phyloP scores from a whole-genome alignment of 1,140 invertebrate genomes.

The Parapsyche elsis region DNA sequence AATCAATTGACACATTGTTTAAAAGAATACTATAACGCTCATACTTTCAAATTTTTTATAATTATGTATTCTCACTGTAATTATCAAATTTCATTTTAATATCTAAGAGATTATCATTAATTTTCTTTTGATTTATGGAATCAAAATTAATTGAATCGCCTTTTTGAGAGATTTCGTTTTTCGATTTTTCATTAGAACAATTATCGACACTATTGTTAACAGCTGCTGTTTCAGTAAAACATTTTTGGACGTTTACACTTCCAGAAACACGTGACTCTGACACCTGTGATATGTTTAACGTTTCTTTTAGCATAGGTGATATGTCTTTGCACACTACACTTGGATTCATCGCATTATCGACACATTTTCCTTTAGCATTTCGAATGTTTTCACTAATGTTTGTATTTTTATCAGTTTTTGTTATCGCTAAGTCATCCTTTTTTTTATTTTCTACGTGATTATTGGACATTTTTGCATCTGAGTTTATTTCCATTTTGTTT shows the following conservation, averaged over 20 bases:
- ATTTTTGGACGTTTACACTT: neutral
- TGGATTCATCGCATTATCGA: neutral
- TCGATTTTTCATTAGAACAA: neutral
- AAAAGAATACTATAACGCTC: neutral
- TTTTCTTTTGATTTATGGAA: neutral
- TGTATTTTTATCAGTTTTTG: slow-evolving; percentile 16
- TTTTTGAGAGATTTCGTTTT: neutral
- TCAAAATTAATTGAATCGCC: slow-evolving; percentile 5
- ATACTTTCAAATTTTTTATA: neutral
- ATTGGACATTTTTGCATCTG: neutral
- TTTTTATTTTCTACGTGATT: slow-evolving; percentile 1
- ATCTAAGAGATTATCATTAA: neutral
- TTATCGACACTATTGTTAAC: neutral
- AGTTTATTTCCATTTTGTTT: slow-evolving; percentile 4
- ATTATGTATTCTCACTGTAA: slow-evolving; percentile 7
- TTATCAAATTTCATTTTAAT: slow-evolving; percentile 20
- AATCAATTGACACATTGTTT: slow-evolving; percentile 25
- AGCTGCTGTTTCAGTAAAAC: neutral
- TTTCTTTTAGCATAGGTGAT: neutral
- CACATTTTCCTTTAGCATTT: neutral
- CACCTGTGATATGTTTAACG: slow-evolving; percentile 15
- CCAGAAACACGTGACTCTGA: neutral
- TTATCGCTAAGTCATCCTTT: neutral
- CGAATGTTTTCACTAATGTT: neutral
- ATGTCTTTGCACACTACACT: slow-evolving; percentile 7